A percentile compares a stretch with the other conserved stretches of the same genome.
Conservation (phyloP, 2,797 vertebrate genomes). For the Buphagus erythrorhynchus region DNA sequence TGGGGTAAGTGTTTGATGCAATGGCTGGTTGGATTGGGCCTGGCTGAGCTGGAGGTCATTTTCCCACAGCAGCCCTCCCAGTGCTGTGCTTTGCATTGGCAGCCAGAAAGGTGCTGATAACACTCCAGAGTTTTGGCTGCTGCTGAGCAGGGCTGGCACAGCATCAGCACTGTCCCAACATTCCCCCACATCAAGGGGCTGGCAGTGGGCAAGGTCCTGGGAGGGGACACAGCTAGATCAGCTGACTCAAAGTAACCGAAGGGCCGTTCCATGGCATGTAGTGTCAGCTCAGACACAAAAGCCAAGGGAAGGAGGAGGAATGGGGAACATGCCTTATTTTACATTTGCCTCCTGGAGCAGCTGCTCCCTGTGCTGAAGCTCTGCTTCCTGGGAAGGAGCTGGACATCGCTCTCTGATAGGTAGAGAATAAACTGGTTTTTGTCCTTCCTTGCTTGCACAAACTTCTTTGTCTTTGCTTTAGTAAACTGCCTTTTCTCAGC, state of each 20-base stretch:
- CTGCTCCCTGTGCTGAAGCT: not conserved
- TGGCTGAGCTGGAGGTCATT: not conserved
- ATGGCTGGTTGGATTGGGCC: not conserved
- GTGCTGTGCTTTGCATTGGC: not conserved
- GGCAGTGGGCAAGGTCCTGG: not conserved
- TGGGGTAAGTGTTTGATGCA: conserved; percentile 82
- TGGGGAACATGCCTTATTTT: not conserved
- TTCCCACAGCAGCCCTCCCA: not conserved
- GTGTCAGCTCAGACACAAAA: not conserved
- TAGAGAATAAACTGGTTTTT: not conserved
- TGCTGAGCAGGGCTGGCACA: not conserved
- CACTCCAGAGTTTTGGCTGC: not conserved
- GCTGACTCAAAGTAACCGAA: not conserved
- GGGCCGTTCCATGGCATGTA: not conserved
- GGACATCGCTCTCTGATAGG: not conserved
- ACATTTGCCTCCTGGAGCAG: not conserved
- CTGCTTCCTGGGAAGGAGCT: not conserved
- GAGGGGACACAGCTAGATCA: not conserved
- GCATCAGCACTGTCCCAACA: not conserved
- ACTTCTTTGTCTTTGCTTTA: not conserved
- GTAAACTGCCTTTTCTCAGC: not conserved
- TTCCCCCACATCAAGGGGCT: not conserved
- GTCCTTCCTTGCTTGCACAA: not conserved
- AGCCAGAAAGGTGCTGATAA: not conserved
- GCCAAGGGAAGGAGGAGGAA: not conserved